phyloP scores from a whole-genome alignment of 2,888 invertebrate species.

The Drosophila rubida region DNA sequence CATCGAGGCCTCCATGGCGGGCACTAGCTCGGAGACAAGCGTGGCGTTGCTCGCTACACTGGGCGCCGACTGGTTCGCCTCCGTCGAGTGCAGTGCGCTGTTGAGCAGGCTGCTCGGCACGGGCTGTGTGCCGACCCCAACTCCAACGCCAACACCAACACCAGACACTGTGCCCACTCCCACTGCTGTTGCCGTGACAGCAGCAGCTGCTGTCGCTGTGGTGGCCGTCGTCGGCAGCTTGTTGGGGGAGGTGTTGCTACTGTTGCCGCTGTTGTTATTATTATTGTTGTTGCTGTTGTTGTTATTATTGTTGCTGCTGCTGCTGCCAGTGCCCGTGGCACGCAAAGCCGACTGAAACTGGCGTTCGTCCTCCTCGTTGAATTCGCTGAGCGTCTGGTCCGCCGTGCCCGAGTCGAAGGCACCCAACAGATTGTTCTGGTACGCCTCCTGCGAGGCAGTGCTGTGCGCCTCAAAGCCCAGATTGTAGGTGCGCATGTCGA shows the following conservation, averaged over 20 bases:
- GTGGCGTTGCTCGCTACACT: constrained; percentile 15
- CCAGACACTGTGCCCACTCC: neutral
- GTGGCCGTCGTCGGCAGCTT: constrained; percentile 31
- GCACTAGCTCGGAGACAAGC: constrained; percentile 74
- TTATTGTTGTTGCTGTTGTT: constrained; percentile 12
- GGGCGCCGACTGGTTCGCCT: constrained; percentile 66
- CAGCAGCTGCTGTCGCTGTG: constrained; percentile 1
- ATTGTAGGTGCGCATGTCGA: constrained; percentile 95
- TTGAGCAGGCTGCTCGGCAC: constrained; percentile 38
- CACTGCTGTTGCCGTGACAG: neutral
- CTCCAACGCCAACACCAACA: neutral
- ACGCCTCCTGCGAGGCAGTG: constrained; percentile 86
- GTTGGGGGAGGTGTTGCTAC: constrained; percentile 57
- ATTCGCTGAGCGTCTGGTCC: constrained; percentile 89
- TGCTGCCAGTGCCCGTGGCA: constrained; percentile 86
- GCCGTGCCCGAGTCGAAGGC: constrained; percentile 89
- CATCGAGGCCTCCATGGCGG: constrained; percentile 81
- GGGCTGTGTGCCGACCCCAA: constrained; percentile 9
- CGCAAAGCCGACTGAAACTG: constrained; percentile 89
- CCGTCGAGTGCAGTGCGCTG: constrained; percentile 60
- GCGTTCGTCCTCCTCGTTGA: constrained; percentile 92
- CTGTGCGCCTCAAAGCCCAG: constrained; percentile 85
- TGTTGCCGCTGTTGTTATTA: constrained; percentile 11
- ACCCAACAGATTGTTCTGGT: constrained; percentile 87
- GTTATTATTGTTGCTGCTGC: constrained; percentile 9